A percentile compares a stretch with the other conserved stretches of the same genome.
These are phyloP conservation scores for Archilochus colubris DNA, from an alignment of 2,113 vertebrate species.

Conservation along the genomic window DNA sequence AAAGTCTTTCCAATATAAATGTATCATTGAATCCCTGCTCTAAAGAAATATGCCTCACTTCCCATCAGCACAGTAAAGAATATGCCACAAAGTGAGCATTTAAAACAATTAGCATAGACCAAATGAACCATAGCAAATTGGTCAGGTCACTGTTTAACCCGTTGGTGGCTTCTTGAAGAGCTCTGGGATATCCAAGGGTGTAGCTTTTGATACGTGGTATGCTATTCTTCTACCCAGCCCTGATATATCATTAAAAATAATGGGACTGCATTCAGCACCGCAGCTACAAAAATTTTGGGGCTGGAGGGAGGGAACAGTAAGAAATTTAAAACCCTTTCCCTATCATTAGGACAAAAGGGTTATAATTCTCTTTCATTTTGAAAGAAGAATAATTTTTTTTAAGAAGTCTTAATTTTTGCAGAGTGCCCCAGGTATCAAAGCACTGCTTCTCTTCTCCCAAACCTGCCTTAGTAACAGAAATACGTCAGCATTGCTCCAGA, in stretches of 20 bases:
- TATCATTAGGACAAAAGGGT: slow-evolving; percentile 66
- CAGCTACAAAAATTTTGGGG: slow-evolving; percentile 57
- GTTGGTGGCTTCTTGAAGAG: slow-evolving; percentile 36
- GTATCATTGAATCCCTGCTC: neutral
- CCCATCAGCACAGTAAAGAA: slow-evolving; percentile 46
- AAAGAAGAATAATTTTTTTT: slow-evolving; percentile 34
- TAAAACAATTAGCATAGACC: slow-evolving; percentile 66
- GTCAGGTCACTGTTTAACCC: slow-evolving; percentile 63
- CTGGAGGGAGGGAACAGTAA: slow-evolving; percentile 25
- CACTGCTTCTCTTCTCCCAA: slow-evolving; percentile 6
- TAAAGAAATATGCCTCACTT: slow-evolving; percentile 45
- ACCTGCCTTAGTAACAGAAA: slow-evolving; percentile 21
- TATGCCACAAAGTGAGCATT: slow-evolving; percentile 62
- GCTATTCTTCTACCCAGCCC: slow-evolving; percentile 55
- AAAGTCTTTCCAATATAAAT: slow-evolving; percentile 32
- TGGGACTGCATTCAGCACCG: slow-evolving; percentile 40
- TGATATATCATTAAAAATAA: slow-evolving; percentile 68
- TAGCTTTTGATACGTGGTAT: slow-evolving; percentile 37
- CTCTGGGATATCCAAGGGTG: slow-evolving; percentile 45
- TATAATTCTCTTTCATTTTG: slow-evolving; percentile 63
- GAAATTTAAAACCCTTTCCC: slow-evolving; percentile 55
- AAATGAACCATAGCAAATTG: slow-evolving; percentile 57
- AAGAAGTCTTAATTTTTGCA: slow-evolving; percentile 57
- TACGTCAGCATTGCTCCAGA: neutral
- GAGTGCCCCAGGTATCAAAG: slow-evolving; percentile 42